These are phyloP conservation scores for Quiscalus mexicanus DNA, from an alignment of 2,113 vertebrate genomes.

Conservation along the genomic window DNA sequence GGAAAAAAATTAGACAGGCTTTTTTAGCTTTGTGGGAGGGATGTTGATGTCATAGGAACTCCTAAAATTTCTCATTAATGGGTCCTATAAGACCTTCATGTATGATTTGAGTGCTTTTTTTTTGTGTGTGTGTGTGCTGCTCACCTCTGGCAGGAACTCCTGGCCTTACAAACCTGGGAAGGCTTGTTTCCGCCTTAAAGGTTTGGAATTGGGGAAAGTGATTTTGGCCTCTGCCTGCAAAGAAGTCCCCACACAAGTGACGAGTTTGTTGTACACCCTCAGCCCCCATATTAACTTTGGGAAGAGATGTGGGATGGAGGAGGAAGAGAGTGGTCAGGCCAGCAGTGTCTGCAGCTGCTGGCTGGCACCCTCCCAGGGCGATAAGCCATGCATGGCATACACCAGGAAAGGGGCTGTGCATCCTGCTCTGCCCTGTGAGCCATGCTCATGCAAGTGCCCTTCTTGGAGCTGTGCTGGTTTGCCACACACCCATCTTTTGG, in stretches of 20 bases:
- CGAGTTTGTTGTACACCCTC: neutral
- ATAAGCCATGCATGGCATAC: neutral
- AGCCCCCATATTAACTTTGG: neutral
- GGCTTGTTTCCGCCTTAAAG: neutral
- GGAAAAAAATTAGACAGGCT: neutral
- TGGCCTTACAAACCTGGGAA: neutral
- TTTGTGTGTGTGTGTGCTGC: accelerated
- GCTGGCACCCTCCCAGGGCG: neutral
- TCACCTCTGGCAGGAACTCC: neutral
- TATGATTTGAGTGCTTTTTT: neutral
- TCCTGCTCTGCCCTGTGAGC: neutral
- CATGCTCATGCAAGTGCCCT: accelerated
- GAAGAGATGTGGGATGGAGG: neutral
- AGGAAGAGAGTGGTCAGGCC: neutral
- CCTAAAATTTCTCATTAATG: neutral
- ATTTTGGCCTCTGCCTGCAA: neutral
- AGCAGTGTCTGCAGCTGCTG: neutral
- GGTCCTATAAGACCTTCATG: neutral
- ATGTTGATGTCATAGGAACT: neutral
- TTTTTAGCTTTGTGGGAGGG: neutral
- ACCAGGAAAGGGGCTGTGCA: neutral
- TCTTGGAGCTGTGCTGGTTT: neutral
- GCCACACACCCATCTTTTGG: neutral
- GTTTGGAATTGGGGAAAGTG: neutral
- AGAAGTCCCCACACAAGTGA: neutral